These are phyloP conservation scores for Nephila pilipes DNA, from an alignment of 1,140 invertebrate species.

Conservation along the genomic window DNA sequence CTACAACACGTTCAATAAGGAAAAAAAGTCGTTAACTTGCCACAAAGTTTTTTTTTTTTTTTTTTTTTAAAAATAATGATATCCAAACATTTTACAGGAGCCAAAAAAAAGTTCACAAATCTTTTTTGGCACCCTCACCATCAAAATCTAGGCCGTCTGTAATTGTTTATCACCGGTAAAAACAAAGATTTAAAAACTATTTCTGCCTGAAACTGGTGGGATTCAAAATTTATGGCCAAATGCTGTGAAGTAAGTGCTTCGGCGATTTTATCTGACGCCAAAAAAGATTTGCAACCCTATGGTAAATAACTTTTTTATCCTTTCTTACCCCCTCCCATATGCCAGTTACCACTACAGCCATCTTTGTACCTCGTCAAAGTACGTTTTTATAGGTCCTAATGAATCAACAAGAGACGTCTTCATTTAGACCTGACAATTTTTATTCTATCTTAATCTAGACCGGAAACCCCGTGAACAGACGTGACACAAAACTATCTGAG, in stretches of 20 bases:
- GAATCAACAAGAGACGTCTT: conserved; percentile 44
- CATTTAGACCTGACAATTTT: conserved; percentile 42
- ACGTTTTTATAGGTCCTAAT: conserved; percentile 58
- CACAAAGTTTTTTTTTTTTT: too few relatives aligned
- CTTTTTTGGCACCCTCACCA: background rate
- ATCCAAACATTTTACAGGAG: background rate
- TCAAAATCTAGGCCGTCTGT: background rate
- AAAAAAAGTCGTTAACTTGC: background rate
- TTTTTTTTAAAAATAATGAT: background rate
- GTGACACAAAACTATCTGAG: conserved; percentile 36
- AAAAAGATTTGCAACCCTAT: conserved; percentile 36
- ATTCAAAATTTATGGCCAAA: conserved; percentile 27
- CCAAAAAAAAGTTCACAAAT: background rate
- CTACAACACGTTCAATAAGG: background rate
- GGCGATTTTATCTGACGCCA: conserved; percentile 50
- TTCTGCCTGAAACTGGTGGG: background rate
- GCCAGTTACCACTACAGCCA: conserved; percentile 32
- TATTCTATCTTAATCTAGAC: conserved; percentile 36
- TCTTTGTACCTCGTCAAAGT: conserved; percentile 39
- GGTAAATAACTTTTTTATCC: conserved; percentile 33
- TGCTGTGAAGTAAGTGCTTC: background rate
- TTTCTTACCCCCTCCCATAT: conserved; percentile 9
- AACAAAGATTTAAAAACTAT: background rate
- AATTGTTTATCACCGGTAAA: conserved; percentile 17
- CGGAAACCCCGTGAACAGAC: conserved; percentile 31